A percentile compares a stretch with the other conserved stretches of the same genome.
Evolutionary conservation across 2,888 invertebrate genomes (phyloP).

Genomic region (Physocephala rufipes): DNA sequence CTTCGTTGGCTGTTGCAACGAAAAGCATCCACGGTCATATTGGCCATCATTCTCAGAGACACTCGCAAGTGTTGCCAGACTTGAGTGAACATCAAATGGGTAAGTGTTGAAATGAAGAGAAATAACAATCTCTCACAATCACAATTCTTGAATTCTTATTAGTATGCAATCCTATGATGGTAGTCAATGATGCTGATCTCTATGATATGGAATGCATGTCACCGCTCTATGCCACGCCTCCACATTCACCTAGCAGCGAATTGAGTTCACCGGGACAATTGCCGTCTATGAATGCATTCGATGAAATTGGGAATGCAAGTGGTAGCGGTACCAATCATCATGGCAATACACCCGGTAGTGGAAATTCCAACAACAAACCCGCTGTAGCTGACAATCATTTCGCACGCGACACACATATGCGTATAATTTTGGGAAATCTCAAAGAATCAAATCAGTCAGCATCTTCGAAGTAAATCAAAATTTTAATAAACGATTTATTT

Average conservation of each 20-base stretch:
- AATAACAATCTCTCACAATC: background rate
- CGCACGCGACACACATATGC: constrained; percentile 90
- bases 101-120: constrained; percentile 42
- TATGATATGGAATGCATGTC: constrained; percentile 68
- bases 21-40: constrained; percentile 45
- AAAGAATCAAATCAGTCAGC: constrained; percentile 63
- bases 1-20: constrained; percentile 46
- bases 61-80: constrained; percentile 65
- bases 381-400: constrained; percentile 80
- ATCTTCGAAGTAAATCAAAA: constrained; percentile 58
- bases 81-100: constrained; percentile 65
- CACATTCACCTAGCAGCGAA: constrained; percentile 77
- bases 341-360: constrained; percentile 20
- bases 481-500: background rate
- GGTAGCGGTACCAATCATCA: constrained; percentile 45
- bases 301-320: constrained; percentile 61
- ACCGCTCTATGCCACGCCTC: constrained; percentile 84
- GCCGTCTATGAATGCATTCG: constrained; percentile 63
- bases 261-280: constrained; percentile 68
- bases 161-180: constrained; percentile 45
- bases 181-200: constrained; percentile 64
- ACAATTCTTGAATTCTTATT: background rate
- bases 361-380: constrained; percentile 51
- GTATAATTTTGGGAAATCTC: constrained; percentile 80
- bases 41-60: constrained; percentile 57